phyloP scores from a whole-genome alignment of 2,888 invertebrate genomes.

The Tipula lateralis region DNA sequence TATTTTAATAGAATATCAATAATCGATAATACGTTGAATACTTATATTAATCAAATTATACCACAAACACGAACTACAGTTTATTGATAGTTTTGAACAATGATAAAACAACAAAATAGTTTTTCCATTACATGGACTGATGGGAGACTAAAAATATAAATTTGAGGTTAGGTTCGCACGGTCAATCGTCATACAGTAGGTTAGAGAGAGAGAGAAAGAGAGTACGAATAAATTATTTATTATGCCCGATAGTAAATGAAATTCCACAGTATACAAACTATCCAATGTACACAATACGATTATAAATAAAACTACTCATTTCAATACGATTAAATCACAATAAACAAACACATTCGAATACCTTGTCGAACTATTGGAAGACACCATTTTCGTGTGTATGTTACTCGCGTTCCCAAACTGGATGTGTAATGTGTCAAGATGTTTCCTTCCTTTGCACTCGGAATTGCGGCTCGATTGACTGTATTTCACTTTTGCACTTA shows the following conservation, averaged over 20 bases:
- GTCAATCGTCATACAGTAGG: not conserved
- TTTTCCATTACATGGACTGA: not conserved
- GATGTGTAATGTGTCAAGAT: not conserved
- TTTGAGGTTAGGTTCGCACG: not conserved
- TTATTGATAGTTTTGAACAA: not conserved
- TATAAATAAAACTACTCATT: not conserved
- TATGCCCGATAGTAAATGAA: not conserved
- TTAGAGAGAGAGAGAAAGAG: not conserved
- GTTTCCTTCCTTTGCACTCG: not conserved
- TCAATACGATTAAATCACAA: not conserved
- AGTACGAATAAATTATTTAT: not conserved
- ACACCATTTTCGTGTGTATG: not conserved
- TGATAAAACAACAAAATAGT: not conserved
- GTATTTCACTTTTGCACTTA: not conserved
- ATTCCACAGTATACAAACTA: not conserved
- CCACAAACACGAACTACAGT: not conserved
- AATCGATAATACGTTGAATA: not conserved
- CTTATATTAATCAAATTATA: not conserved
- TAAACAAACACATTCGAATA: not conserved
- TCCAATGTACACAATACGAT: not conserved
- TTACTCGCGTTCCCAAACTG: not conserved
- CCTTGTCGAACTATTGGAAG: slow-evolving; percentile 30
- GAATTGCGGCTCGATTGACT: not conserved
- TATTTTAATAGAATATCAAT: not conserved
- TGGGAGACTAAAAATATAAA: not conserved